A percentile compares a stretch with the other conserved stretches of the same genome.
phyloP scores from a whole-genome alignment of 2,888 invertebrate genomes.

The Alviniconcha strummeri region DNA sequence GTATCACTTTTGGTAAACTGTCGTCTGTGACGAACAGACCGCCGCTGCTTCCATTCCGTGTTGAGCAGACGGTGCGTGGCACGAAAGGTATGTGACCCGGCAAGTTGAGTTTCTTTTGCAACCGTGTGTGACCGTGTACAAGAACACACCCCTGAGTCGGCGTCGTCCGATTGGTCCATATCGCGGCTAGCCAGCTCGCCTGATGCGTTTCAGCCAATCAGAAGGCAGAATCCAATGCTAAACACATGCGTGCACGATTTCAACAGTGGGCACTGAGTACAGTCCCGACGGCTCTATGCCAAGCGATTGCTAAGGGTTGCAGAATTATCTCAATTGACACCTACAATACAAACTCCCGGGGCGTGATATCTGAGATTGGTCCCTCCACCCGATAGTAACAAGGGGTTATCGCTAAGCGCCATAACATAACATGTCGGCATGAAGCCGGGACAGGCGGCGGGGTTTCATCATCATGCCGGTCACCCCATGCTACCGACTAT shows the following conservation, averaged over 20 bases:
- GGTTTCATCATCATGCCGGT: conserved; percentile 14
- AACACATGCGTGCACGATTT: conserved; percentile 26
- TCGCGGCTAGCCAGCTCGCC: conserved; percentile 32
- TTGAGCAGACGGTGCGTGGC: background rate
- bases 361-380: background rate
- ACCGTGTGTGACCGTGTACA: conserved; percentile 1
- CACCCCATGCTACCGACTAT: background rate
- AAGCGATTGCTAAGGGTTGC: conserved; percentile 21
- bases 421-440: background rate
- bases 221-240: background rate
- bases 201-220: conserved; percentile 39
- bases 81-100: conserved; percentile 26
- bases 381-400: background rate
- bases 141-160: conserved; percentile 29
- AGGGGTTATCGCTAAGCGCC: no score
- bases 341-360: background rate
- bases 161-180: conserved; percentile 33
- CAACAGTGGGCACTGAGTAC: conserved; percentile 32
- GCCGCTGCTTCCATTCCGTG: no score
- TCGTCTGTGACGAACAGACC: no score
- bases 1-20: no score
- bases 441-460: background rate
- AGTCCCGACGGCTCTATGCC: background rate
- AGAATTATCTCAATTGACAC: conserved; percentile 8
- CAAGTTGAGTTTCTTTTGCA: conserved; percentile 3